These are phyloP conservation scores for Hassar affinis DNA, from an alignment of 2,113 vertebrate genomes.

Conservation along the genomic window DNA sequence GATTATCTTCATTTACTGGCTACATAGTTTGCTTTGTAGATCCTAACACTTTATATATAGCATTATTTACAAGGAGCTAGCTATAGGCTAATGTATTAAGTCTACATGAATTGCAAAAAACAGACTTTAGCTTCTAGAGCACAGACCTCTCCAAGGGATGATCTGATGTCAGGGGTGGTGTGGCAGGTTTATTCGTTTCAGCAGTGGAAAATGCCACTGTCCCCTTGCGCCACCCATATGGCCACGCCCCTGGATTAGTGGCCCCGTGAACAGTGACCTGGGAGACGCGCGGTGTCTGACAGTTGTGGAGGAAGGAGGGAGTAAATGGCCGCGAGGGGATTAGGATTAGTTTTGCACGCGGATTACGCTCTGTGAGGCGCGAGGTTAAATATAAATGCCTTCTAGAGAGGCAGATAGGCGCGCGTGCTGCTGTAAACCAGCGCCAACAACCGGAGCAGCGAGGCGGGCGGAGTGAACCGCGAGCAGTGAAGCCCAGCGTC, in stretches of 20 bases:
- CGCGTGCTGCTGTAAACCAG: not conserved
- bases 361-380: slow-evolving; percentile 67
- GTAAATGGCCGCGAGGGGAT: slow-evolving; percentile 67
- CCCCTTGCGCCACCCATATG: not conserved
- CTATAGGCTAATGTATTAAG: not conserved
- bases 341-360: slow-evolving; percentile 76
- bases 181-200: not conserved
- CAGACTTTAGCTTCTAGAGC: not conserved
- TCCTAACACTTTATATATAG: not conserved
- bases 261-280: not conserved
- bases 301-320: slow-evolving; percentile 35
- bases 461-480: not conserved
- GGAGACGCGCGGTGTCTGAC: slow-evolving; percentile 50
- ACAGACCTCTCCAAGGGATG: not conserved
- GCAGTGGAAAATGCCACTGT: not conserved
- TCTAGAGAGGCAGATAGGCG: slow-evolving; percentile 46
- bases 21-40: not conserved
- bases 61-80: too few species aligned
- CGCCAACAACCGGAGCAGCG: not conserved
- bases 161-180: not conserved
- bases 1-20: not conserved
- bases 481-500: not conserved
- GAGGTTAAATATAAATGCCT: slow-evolving; percentile 71
- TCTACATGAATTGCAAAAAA: not conserved
- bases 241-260: slow-evolving; percentile 6